Conservation (phyloP, 1,140 invertebrate species). For the silkworm (Bombyx mori) region ASM3026992v2 NC_085109.1:8907001-8907500, state of each 20-base stretch:
- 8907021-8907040: slow-evolving; percentile 35
- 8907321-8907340: slow-evolving; percentile 8
- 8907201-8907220: too few relatives aligned
- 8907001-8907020: slow-evolving; percentile 39
- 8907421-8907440: slow-evolving; percentile 50
- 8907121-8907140: not conserved
- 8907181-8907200: too few relatives aligned
- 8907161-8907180: too few relatives aligned
- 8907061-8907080: slow-evolving; percentile 39
- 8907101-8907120: slow-evolving; percentile 7
- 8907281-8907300: slow-evolving; percentile 1
- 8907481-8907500: slow-evolving; percentile 51
- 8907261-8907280: slow-evolving; percentile 1
- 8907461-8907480: slow-evolving; percentile 50
- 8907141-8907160: too few relatives aligned
- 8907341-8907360: slow-evolving; percentile 23
- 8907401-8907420: slow-evolving; percentile 34
- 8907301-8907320: slow-evolving; percentile 7
- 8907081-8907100: slow-evolving; percentile 39
- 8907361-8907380: slow-evolving; percentile 27
- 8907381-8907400: slow-evolving; percentile 37
- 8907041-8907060: slow-evolving; percentile 44
- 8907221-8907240: too few relatives aligned
- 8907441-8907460: slow-evolving; percentile 24
- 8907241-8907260: not conserved